Evolutionary conservation across 2,797 vertebrate genomes (phyloP), one percentile per base, ranked within the genome.

Genomic region (Pantherophis alleghaniensis): DNA sequence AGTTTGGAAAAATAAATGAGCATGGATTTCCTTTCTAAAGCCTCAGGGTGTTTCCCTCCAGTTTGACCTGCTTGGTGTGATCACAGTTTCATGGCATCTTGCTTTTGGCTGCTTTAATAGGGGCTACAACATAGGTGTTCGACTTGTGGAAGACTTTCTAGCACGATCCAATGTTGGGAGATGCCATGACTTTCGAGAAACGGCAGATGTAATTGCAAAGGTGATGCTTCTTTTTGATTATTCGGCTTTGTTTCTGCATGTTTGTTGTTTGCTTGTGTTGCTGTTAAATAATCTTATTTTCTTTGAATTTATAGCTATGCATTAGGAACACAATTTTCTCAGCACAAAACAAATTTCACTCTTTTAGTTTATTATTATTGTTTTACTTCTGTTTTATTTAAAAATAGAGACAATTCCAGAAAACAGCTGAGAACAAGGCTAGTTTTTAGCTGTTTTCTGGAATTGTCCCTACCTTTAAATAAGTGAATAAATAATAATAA

Each of bases 131-230:
- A 99, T 99, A 0, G 99, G 99, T 5, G 99, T 99, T 56, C 98
- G 99, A 92, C 98, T 99, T 90, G 99, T 99, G 13, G 99, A 99
- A 97, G 99, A 99, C 97, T 99, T 99, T 95, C 97, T 99, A 98
- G 98, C 99, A 7, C 98, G 99, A 51, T 99, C 99, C 96, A 99
- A 97, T 37, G 99, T 99, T 0, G 99, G 99, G 87, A 98, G 99
- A 95, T 99, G 99, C 98, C 99, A 99, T 0, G 99, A 99, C 97
- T 99, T 99, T 98, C 98, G 99, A 98, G 99, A 99, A 98, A 99
- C 99, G 0, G 99, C 99, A 0, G 99, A 99, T 98, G 99, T 99
- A 95, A 99, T 99, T 66, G 99, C 99, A 91, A 99, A 99, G 99
- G 99, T 99, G 97, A 97, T 22, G 3, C n/a, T 18, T 63, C 14